Conservation (phyloP, 2,888 invertebrate genomes). For the Chloroclystis v-ata region DNA sequence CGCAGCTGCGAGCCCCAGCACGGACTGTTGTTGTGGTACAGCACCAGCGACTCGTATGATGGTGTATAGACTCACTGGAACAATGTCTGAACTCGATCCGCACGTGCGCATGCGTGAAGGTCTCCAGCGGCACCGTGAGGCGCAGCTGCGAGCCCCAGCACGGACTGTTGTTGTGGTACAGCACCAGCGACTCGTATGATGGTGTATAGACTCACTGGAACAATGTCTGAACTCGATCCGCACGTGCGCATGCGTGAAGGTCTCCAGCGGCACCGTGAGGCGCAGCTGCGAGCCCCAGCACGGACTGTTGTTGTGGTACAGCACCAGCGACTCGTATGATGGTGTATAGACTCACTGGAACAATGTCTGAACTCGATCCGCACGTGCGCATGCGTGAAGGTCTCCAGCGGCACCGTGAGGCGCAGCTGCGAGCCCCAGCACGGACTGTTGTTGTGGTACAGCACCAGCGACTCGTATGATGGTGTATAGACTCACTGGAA, state of each 20-base stretch:
- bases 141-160: constrained; percentile 94
- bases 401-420: neutral
- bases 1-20: constrained; percentile 94
- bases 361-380: constrained; percentile 60
- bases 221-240: constrained; percentile 60
- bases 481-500: constrained; percentile 59
- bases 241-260: neutral
- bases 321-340: no score
- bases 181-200: constrained; percentile 94
- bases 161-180: constrained; percentile 96
- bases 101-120: constrained; percentile 94
- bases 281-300: neutral
- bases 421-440: neutral
- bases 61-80: neutral
- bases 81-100: constrained; percentile 92
- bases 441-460: neutral
- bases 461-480: no score
- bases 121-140: constrained; percentile 93
- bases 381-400: neutral
- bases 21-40: constrained; percentile 93
- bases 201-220: constrained; percentile 59
- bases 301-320: neutral
- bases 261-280: neutral
- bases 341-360: constrained; percentile 59
- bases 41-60: neutral